These are phyloP conservation scores for Pomatostomus ruficeps DNA, from an alignment of 2,113 vertebrate species.

Conservation along the genomic window DNA sequence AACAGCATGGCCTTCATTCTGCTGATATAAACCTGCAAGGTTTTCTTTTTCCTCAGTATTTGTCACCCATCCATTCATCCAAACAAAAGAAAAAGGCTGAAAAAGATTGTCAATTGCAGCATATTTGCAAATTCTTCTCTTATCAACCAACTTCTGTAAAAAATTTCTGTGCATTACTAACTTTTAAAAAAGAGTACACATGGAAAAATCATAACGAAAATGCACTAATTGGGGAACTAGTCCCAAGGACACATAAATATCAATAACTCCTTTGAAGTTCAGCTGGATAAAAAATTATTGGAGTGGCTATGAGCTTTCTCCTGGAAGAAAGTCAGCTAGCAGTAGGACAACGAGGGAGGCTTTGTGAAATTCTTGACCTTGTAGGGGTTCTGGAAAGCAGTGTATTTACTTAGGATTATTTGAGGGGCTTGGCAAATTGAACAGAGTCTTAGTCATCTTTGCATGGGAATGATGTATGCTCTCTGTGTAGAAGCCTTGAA, in stretches of 20 bases:
- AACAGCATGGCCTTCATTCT: neutral
- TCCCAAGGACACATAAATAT: neutral
- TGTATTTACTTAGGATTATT: conserved; percentile 36
- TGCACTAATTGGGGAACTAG: neutral
- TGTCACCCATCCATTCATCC: neutral
- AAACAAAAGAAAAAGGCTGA: neutral
- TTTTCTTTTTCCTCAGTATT: neutral
- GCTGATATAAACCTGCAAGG: neutral
- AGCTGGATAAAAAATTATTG: neutral
- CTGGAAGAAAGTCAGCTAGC: neutral
- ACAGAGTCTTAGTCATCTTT: conserved; percentile 1
- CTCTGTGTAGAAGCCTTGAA: neutral
- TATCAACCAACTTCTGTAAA: conserved; percentile 3
- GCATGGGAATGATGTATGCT: neutral
- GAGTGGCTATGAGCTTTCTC: neutral
- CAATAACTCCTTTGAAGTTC: conserved; percentile 7
- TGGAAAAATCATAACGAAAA: neutral
- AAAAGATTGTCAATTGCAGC: neutral
- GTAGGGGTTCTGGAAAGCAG: conserved; percentile 20
- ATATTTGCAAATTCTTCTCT: conserved; percentile 8
- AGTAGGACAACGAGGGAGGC: neutral
- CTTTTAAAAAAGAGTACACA: neutral
- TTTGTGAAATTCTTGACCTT: conserved; percentile 22
- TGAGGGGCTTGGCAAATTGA: conserved; percentile 21
- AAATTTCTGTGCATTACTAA: neutral